Evolutionary conservation across 1,140 invertebrate species (phyloP).

Genomic region (Papilio polyxenes): DNA sequence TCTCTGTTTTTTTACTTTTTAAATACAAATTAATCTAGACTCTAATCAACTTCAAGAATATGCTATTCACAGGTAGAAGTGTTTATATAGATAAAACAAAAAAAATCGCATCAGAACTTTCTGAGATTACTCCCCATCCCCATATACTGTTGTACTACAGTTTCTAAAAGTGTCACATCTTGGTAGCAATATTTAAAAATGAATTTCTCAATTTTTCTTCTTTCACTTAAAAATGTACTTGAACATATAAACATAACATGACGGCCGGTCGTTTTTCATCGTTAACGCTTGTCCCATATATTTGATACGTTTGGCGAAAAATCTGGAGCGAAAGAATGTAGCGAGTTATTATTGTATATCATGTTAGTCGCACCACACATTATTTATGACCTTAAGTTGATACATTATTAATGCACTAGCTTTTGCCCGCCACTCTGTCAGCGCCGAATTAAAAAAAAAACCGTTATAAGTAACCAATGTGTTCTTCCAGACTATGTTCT

Average conservation of each 20-base stretch:
- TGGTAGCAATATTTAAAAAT: neutral
- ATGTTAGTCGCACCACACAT: neutral
- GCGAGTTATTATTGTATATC: constrained; percentile 6
- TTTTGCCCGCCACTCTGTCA: too few relatives aligned
- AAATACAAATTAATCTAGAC: too few relatives aligned
- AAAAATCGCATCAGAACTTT: neutral
- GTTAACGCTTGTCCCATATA: constrained; percentile 18
- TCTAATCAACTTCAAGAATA: too few relatives aligned
- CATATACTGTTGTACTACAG: too few relatives aligned
- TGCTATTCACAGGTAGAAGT: too few relatives aligned
- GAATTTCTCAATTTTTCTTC: neutral
- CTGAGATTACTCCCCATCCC: neutral
- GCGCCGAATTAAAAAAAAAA: too few relatives aligned
- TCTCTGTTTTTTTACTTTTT: too few relatives aligned
- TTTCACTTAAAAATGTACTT: constrained; percentile 6
- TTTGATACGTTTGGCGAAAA: constrained; percentile 20
- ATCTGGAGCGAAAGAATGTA: constrained; percentile 20
- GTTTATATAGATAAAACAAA: too few relatives aligned
- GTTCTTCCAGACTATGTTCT: too few relatives aligned
- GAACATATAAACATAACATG: neutral
- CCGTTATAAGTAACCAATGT: too few relatives aligned
- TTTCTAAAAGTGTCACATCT: neutral
- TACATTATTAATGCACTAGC: neutral
- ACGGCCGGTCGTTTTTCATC: constrained; percentile 14
- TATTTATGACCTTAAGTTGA: constrained; percentile 11